These are phyloP conservation scores for Calypte anna DNA, from an alignment of 2,113 vertebrate species.

Conservation along the genomic window DNA sequence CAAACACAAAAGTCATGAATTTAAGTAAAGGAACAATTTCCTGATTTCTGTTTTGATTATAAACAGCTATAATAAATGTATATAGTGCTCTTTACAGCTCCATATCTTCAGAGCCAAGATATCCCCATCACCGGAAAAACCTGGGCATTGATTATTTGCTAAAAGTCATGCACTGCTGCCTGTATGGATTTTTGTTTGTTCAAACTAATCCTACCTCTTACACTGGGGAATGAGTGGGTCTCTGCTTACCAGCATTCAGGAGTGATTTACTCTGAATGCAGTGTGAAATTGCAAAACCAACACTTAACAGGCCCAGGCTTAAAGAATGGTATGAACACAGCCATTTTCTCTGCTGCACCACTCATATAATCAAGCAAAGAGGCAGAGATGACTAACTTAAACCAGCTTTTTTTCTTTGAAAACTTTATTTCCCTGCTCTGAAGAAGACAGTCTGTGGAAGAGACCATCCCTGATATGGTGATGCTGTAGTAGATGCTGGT, in stretches of 20 bases:
- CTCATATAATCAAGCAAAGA: neutral
- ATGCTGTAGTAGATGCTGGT: neutral
- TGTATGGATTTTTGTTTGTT: neutral
- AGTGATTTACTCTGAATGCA: neutral
- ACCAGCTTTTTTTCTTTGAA: neutral
- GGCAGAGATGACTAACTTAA: neutral
- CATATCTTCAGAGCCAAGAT: neutral
- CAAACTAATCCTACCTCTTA: neutral
- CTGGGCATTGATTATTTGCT: neutral
- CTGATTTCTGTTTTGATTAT: neutral
- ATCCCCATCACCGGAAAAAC: neutral
- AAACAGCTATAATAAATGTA: neutral
- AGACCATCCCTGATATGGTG: fast-evolving
- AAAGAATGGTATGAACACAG: fast-evolving
- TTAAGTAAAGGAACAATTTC: neutral
- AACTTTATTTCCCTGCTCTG: neutral
- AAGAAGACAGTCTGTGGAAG: neutral
- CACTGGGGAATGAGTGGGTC: neutral
- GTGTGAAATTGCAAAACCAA: neutral
- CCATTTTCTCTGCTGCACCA: neutral
- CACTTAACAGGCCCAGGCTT: neutral
- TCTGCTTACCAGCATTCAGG: neutral
- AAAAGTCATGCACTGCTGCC: neutral
- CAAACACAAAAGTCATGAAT: neutral
- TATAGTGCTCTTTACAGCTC: neutral